Percentiles rank a stretch among this genome's conserved stretches.
These are phyloP conservation scores for Acinonyx jubatus DNA, from an alignment of 2,113 vertebrate genomes.

Conservation along the genomic window DNA sequence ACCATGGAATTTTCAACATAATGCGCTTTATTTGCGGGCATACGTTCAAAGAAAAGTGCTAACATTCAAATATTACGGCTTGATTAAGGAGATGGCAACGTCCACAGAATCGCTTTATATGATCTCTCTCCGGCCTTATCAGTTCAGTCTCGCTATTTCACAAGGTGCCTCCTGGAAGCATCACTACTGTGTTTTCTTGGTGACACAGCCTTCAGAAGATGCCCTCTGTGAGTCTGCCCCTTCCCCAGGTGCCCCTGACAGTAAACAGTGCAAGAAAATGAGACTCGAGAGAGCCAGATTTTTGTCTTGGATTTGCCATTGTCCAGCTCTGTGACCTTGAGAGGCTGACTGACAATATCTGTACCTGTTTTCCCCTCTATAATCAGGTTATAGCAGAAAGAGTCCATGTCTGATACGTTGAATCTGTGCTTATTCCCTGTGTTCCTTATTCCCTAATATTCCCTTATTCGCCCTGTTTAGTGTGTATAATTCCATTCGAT, in stretches of 20 bases:
- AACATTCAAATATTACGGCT: not conserved
- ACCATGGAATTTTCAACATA: constrained; percentile 21
- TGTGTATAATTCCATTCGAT: not conserved
- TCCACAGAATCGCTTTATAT: not conserved
- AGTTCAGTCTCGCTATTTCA: not conserved
- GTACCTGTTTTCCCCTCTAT: not conserved
- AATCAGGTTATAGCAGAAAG: not conserved
- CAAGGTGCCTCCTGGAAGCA: not conserved
- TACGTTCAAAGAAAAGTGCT: constrained; percentile 19
- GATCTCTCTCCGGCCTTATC: not conserved
- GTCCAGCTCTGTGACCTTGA: not conserved
- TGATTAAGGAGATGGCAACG: not conserved
- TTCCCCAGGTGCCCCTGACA: not conserved
- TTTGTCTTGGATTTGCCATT: not conserved
- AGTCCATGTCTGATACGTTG: not conserved
- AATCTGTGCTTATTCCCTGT: not conserved
- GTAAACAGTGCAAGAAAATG: not conserved
- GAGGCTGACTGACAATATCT: not conserved
- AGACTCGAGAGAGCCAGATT: not conserved
- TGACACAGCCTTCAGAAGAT: not conserved
- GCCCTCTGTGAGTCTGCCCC: accelerated
- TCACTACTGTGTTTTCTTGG: not conserved
- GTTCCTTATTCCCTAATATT: too few species aligned
- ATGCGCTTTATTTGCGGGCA: not conserved
- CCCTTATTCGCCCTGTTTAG: not conserved